These are phyloP conservation scores for Embidobia sp. DNA, from an alignment of 2,888 invertebrate genomes.

Conservation along the genomic window DNA sequence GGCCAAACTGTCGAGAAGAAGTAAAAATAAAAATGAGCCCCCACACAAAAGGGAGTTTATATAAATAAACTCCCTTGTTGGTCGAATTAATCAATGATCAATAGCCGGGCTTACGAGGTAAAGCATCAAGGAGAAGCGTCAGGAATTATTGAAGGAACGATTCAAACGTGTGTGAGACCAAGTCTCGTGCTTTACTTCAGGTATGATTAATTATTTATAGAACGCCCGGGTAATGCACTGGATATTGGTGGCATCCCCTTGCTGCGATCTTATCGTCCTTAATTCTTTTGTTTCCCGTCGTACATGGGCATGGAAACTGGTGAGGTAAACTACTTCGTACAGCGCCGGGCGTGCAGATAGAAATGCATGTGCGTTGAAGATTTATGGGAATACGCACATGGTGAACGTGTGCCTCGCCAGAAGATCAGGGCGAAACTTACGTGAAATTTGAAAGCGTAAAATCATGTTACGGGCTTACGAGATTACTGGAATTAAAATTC, in stretches of 20 bases:
- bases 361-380: constrained; percentile 48
- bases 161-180: constrained; percentile 38
- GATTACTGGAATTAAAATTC: constrained; percentile 77
- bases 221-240: constrained; percentile 67
- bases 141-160: constrained; percentile 57
- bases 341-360: constrained; percentile 50
- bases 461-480: constrained; percentile 77
- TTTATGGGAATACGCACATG: constrained; percentile 57
- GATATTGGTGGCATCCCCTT: constrained; percentile 63
- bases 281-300: constrained; percentile 70
- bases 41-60: not conserved
- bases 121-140: constrained; percentile 24
- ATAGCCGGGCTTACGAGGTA: constrained; percentile 30
- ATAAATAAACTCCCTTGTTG: constrained; percentile 5
- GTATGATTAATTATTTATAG: constrained; percentile 77
- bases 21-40: constrained; percentile 7
- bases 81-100: constrained; percentile 55
- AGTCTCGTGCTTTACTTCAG: constrained; percentile 70
- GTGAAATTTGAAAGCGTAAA: constrained; percentile 77
- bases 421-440: constrained; percentile 64
- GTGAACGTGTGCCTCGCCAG: constrained; percentile 72
- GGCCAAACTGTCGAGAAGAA: not conserved
- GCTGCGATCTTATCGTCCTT: constrained; percentile 62
- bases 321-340: constrained; percentile 55
- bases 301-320: constrained; percentile 58